phyloP scores from a whole-genome alignment of 1,140 invertebrate genomes.

The Condylostylus longicornis region DNA sequence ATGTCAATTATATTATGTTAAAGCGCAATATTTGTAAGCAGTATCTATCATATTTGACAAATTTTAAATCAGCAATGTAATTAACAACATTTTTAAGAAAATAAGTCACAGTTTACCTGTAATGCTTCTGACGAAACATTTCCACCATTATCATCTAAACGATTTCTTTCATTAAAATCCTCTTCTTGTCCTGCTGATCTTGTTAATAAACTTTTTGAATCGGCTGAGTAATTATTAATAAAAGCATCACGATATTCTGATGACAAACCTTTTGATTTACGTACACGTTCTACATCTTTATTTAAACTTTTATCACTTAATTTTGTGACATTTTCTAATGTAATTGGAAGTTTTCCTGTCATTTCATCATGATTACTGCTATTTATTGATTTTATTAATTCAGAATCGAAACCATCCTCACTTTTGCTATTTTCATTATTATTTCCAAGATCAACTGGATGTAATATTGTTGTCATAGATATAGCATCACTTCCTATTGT shows the following conservation, averaged over 20 bases:
- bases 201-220: slow-evolving; percentile 23
- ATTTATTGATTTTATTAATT: too few species aligned
- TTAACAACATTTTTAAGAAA: background rate
- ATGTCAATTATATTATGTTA: background rate
- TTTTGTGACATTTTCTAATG: slow-evolving; percentile 26
- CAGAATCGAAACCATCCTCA: background rate
- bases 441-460: background rate
- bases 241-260: slow-evolving; percentile 24
- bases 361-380: background rate
- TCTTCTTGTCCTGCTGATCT: slow-evolving; percentile 20
- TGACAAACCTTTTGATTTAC: slow-evolving; percentile 26
- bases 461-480: background rate
- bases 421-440: background rate
- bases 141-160: slow-evolving; percentile 16
- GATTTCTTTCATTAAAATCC: slow-evolving; percentile 9
- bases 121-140: slow-evolving; percentile 29
- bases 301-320: slow-evolving; percentile 24
- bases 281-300: slow-evolving; percentile 23
- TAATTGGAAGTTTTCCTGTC: slow-evolving; percentile 14
- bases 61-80: background rate
- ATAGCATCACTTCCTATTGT: slow-evolving; percentile 2
- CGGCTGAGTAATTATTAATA: slow-evolving; percentile 29
- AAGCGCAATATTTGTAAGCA: too few species aligned
- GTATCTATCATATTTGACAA: too few species aligned
- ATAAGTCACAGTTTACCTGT: slow-evolving; percentile 13